Conservation (phyloP, 2,113 vertebrate species). For the Dasyornis broadbenti region DNA sequence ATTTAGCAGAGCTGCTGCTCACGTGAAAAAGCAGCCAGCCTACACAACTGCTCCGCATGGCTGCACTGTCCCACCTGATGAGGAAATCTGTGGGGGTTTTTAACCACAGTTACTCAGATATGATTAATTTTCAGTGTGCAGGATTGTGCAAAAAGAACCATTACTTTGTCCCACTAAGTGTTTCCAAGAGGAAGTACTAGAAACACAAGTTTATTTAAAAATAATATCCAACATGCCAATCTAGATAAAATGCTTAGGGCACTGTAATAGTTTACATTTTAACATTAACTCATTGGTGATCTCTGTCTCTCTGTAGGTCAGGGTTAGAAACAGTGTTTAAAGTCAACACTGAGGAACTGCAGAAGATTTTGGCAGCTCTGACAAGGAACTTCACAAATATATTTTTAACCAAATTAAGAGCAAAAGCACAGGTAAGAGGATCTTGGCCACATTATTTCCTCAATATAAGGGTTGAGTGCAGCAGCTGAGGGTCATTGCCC, state of each 20-base stretch:
- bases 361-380: slow-evolving; percentile 33
- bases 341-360: slow-evolving; percentile 28
- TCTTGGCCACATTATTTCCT: background rate
- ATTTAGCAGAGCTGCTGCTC: background rate
- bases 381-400: slow-evolving; percentile 41
- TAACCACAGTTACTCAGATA: background rate
- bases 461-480: background rate
- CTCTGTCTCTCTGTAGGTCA: slow-evolving; percentile 42
- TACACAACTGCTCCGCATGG: accelerated
- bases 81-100: background rate
- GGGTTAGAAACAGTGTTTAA: slow-evolving; percentile 48
- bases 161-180: background rate
- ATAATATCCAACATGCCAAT: background rate
- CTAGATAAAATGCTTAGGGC: background rate
- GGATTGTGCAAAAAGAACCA: slow-evolving; percentile 2
- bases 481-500: background rate
- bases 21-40: background rate
- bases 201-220: background rate
- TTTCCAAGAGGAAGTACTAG: background rate
- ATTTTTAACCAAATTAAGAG: slow-evolving; percentile 46
- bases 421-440: slow-evolving; percentile 61
- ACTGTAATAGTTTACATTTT: background rate
- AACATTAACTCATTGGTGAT: background rate
- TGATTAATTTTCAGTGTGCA: background rate
- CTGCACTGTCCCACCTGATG: background rate